phyloP scores from a whole-genome alignment of 2,888 invertebrate species.

The Drosophila mettleri region DNA sequence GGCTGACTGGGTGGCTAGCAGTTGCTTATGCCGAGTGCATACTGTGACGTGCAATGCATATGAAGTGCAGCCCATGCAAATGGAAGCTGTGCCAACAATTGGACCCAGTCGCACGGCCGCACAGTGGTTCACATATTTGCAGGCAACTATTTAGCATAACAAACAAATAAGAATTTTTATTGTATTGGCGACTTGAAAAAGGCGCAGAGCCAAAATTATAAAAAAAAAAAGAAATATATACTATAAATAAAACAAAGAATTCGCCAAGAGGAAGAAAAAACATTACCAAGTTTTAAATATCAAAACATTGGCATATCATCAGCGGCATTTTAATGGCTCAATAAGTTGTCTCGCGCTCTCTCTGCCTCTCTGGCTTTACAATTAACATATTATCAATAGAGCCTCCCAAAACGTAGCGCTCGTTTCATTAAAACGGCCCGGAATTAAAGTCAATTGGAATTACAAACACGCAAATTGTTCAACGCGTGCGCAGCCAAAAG shows the following conservation, averaged over 20 bases:
- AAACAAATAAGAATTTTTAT: constrained; percentile 61
- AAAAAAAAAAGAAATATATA: constrained; percentile 14
- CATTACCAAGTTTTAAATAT: constrained; percentile 50
- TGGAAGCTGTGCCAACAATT: constrained; percentile 43
- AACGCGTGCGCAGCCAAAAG: constrained; percentile 60
- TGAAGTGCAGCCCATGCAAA: constrained; percentile 14
- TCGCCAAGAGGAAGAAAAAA: neutral
- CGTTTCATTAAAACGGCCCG: constrained; percentile 32
- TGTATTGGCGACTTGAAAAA: constrained; percentile 41
- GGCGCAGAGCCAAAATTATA: constrained; percentile 37
- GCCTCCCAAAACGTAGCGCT: constrained; percentile 10
- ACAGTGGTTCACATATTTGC: constrained; percentile 33
- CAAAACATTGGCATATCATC: constrained; percentile 43
- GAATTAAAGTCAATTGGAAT: constrained; percentile 59
- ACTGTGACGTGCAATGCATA: constrained; percentile 45
- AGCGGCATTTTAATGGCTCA: constrained; percentile 59
- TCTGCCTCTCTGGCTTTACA: constrained; percentile 5
- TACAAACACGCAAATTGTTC: constrained; percentile 63
- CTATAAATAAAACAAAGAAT: constrained; percentile 2
- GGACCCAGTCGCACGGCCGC: constrained; percentile 1
- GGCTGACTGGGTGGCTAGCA: neutral
- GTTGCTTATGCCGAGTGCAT: constrained; percentile 20
- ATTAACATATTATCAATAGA: constrained; percentile 56
- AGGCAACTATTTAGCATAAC: constrained; percentile 62
- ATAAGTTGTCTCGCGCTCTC: constrained; percentile 24